These are phyloP conservation scores for Ochropleura plecta DNA, from an alignment of 2,888 invertebrate species.

Conservation along the genomic window DNA sequence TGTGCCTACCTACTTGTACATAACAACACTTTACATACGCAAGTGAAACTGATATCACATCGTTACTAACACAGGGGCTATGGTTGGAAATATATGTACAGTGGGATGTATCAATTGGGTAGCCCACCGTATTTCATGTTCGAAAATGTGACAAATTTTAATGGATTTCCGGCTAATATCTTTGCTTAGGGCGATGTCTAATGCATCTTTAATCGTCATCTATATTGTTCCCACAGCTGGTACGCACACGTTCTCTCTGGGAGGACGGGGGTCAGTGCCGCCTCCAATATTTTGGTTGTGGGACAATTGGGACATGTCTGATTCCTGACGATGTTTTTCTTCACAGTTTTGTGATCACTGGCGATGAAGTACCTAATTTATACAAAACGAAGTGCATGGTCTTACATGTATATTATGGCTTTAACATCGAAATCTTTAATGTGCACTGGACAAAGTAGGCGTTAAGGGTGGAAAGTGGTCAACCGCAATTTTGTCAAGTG, in stretches of 20 bases:
- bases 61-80: background rate
- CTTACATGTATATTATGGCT: background rate
- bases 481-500: no score
- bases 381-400: background rate
- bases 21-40: conserved; percentile 28
- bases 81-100: no score
- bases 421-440: background rate
- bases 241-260: background rate
- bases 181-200: background rate
- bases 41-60: conserved; percentile 28
- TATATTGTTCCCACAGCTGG: background rate
- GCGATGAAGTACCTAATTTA: background rate
- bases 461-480: no score
- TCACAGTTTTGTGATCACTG: background rate
- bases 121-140: background rate
- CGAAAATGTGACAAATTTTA: background rate
- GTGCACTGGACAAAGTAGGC: no score
- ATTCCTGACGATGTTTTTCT: background rate
- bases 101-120: no score
- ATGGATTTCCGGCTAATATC: background rate
- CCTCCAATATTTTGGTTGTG: background rate
- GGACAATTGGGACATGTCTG: background rate
- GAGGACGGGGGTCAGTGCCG: background rate
- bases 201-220: background rate
- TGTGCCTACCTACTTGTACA: background rate